Evolutionary conservation across 2,113 vertebrate species (phyloP).

Genomic region (Ia io): DNA sequence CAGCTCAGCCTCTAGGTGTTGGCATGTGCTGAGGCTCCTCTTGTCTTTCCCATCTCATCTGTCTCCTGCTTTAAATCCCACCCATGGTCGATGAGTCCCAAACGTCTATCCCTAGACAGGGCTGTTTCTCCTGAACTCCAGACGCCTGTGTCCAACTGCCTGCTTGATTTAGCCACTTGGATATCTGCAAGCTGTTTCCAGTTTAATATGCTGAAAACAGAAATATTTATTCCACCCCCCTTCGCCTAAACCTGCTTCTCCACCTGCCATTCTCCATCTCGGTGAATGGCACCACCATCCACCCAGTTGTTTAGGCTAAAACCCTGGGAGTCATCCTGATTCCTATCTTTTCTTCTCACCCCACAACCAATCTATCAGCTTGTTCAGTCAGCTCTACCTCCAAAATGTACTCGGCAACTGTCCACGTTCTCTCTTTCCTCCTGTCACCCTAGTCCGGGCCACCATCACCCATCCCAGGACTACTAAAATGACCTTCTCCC

Average conservation of each 20-base stretch:
- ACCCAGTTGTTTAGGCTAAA: not conserved
- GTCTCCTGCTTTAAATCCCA: not conserved
- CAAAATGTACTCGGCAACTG: not conserved
- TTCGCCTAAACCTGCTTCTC: constrained; percentile 53
- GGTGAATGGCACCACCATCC: not conserved
- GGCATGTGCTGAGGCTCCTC: not conserved
- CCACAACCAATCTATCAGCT: not conserved
- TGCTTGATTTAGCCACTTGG: not conserved
- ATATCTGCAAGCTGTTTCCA: not conserved
- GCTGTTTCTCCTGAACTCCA: not conserved
- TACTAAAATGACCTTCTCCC: not conserved
- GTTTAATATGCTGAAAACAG: not conserved
- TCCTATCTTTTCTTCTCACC: not conserved
- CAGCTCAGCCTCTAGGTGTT: not conserved
- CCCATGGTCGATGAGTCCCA: not conserved
- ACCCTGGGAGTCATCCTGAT: not conserved
- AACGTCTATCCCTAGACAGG: not conserved
- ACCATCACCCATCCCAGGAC: not conserved
- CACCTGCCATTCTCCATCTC: not conserved
- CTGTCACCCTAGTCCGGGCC: not conserved
- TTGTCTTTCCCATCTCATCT: not conserved
- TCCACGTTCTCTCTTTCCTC: not conserved
- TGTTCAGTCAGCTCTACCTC: not conserved
- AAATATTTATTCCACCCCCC: not conserved
- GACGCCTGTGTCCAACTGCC: not conserved